Base-by-base conservation (phyloP, 1,140 invertebrate genomes). In the Patella vulgata region DNA sequence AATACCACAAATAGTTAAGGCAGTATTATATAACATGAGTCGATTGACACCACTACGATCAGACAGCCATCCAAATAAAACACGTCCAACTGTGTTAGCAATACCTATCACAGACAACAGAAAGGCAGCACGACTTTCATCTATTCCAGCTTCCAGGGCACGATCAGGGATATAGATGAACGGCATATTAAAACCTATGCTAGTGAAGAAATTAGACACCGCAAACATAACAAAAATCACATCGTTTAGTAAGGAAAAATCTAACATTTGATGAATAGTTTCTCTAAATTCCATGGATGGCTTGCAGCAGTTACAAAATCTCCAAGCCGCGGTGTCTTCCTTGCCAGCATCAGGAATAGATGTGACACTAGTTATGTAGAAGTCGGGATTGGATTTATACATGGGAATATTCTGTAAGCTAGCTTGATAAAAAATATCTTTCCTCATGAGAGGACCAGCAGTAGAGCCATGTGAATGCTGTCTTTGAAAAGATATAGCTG, bases 141-240 rank as follows among this genome's bases (percentile, higher is more conserved):
- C 89, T 36, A 97, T 74, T 5, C 78, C 80, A 31, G 66, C 43
- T 33, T 71, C 62, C 27, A 74, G 60, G 3, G 83, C 86, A 59
- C 82, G 77, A 66, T 86, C 83, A 19, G 82, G 82, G 87, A 82
- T 92, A 94, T 66, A 97, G 87, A 85, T 96, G 93, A 56, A 84
- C 21, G 96, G 96, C 74, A 97, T 90, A 82, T 97, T 96, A 86
- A 97, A 99, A 33, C 96, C 96, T 70, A 99, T 92, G 78, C 93
- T 96, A 8, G 95, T 98, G 74, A 94, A 90, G 80, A 98, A 96
- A 84, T 99, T 98, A 27, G 95, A 97, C 31, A 95, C 59, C 23
- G 91, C 90, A 83, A 98, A 98, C 52, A 98, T 83, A 56, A 98
- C 86, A 80, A 98, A 98, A 63, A 97, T 87, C 3, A 90, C 88